Evolutionary conservation across 2,888 invertebrate genomes (phyloP), one percentile per base, ranked within the genome.

Genomic region (Cabera pusaria): DNA sequence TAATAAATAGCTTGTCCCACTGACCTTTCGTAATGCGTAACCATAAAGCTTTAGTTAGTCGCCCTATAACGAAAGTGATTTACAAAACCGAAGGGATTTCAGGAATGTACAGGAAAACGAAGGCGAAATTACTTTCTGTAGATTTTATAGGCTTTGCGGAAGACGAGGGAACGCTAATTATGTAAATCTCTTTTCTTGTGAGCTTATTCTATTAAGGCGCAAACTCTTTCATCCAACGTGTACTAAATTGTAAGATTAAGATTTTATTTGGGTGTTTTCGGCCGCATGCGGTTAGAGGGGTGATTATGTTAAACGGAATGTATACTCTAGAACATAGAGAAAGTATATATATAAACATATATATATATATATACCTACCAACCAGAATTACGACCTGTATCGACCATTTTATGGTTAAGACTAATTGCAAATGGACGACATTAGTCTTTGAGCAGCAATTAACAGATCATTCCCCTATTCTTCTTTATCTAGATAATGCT

Each of bases 131-230:
- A 42, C 36, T 48, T 39, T 37, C 20, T 34, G 31, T 44, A 40
- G 42, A 55, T 58, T 56, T 45, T 47, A 37, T 40, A 44, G 49
- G 46, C 56, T 56, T 52, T 44, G 44, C 49, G 49, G 55, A 57
- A 65, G 44, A 52, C 56, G 42, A 39, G 47, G 41, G 41, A 41
- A 38, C 40, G 34, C 59, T 63, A 64, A 70, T 69, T 69, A 69
- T 66, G 61, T 29, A 64, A 65, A 69, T 69, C 56, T 53, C 45
- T 46, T 68, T 63, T 60, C 61, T 60, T 54, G 49, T 52, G 42
- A 55, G 63, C 53, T 66, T 61, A 63, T 63, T 57, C 50, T 48
- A 56, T 61, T 64, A 63, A 19, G 37, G 32, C 19, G 28, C 35
- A 44, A 57, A 58, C 59, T 54, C 55, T 48, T 59, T 45, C 49